A percentile compares a stretch with the other conserved stretches of the same genome.
phyloP scores from a whole-genome alignment of 2,113 vertebrate species.

The Regulus satrapa region DNA sequence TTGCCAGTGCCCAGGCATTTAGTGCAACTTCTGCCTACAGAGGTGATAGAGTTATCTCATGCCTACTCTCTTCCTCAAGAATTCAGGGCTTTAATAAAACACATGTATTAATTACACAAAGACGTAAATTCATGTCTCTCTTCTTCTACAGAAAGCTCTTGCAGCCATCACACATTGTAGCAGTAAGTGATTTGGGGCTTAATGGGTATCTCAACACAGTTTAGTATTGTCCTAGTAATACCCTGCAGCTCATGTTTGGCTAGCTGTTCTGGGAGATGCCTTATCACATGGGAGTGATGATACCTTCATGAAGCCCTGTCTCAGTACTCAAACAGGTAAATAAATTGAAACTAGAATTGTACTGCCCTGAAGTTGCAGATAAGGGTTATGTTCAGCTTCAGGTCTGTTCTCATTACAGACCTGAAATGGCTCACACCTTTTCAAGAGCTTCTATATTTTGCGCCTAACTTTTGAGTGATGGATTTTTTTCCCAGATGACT shows the following conservation, averaged over 20 bases:
- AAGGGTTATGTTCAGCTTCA: background rate
- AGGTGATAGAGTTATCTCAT: background rate
- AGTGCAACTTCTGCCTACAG: background rate
- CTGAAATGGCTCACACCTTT: background rate
- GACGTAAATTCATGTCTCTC: background rate
- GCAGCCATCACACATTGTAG: accelerated
- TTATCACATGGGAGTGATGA: accelerated
- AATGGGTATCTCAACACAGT: background rate
- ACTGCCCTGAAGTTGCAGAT: background rate
- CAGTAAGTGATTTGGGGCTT: background rate
- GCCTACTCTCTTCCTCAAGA: background rate
- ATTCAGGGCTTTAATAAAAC: background rate
- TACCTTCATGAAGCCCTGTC: background rate
- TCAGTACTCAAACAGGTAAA: background rate
- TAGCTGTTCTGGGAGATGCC: background rate
- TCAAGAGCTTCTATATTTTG: background rate
- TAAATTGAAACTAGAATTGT: background rate
- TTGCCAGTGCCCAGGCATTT: background rate
- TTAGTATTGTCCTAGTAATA: background rate
- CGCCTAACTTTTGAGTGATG: background rate
- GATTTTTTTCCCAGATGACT: background rate
- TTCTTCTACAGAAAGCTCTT: background rate
- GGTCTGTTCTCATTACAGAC: background rate
- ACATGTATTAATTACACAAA: background rate
- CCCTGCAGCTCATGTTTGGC: background rate